These are phyloP conservation scores for Ceratotherium simum DNA, from an alignment of 2,113 vertebrate genomes.

Conservation along the genomic window DNA sequence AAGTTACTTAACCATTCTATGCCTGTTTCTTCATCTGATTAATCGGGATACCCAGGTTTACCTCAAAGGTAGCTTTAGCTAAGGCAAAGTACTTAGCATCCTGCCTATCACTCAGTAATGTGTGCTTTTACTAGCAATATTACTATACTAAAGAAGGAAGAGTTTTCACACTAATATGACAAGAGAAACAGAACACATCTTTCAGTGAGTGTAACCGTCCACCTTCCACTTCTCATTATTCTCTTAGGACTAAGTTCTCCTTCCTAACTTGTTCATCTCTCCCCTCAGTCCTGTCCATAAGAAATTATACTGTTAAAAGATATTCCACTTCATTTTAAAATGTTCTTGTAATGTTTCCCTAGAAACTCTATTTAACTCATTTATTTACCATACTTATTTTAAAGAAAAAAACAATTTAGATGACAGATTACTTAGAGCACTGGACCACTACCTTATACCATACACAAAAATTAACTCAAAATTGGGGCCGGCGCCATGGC, in stretches of 20 bases:
- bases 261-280: neutral
- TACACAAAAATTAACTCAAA: neutral
- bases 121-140: neutral
- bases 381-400: neutral
- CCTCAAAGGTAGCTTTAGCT: neutral
- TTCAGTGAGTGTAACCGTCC: neutral
- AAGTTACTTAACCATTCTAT: conserved; percentile 5
- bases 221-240: neutral
- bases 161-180: neutral
- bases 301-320: neutral
- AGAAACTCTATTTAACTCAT: neutral
- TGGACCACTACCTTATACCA: neutral
- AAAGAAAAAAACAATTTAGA: neutral
- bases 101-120: neutral
- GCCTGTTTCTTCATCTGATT: neutral
- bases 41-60: neutral
- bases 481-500: too few species aligned
- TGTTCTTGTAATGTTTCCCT: neutral
- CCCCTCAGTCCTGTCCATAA: neutral
- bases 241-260: neutral
- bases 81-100: neutral
- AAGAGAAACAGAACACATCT: neutral
- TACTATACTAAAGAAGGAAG: neutral
- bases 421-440: neutral
- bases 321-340: conserved; percentile 32